phyloP scores from a whole-genome alignment of 1,140 invertebrate species.

The Pseudomyrmex pallidus region DNA sequence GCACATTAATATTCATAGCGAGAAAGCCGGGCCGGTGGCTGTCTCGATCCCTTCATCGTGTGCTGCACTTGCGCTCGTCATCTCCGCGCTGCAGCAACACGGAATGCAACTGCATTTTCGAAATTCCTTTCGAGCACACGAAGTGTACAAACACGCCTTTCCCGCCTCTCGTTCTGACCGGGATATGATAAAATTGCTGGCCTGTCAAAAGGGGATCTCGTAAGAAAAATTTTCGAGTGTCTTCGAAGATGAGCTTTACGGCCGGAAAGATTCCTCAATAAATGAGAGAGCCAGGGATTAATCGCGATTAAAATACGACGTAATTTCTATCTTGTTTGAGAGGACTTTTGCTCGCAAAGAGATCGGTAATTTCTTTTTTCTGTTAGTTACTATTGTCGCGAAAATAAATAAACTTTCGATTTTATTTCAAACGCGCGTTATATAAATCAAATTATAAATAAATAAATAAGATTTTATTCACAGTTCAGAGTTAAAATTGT shows the following conservation, averaged over 20 bases:
- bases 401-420: no score
- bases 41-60: slow-evolving; percentile 12
- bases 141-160: slow-evolving; percentile 62
- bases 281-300: not conserved
- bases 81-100: slow-evolving; percentile 6
- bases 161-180: slow-evolving; percentile 33
- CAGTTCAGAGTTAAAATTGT: no score
- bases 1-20: slow-evolving; percentile 83
- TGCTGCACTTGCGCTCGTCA: not conserved
- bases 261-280: not conserved
- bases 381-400: no score
- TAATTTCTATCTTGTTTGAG: no score
- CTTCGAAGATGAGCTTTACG: slow-evolving; percentile 10
- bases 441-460: no score
- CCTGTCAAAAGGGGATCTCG: slow-evolving; percentile 60
- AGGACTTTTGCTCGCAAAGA: no score
- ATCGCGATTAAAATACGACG: not conserved
- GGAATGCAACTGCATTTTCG: slow-evolving; percentile 57
- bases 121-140: slow-evolving; percentile 49
- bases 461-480: no score
- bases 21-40: slow-evolving; percentile 10
- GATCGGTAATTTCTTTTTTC: no score
- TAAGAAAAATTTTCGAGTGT: slow-evolving; percentile 46
- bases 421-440: no score
- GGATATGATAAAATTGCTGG: slow-evolving; percentile 69